Conservation (phyloP, 2,888 invertebrate species). For the Lasioglossum lativentre region DNA sequence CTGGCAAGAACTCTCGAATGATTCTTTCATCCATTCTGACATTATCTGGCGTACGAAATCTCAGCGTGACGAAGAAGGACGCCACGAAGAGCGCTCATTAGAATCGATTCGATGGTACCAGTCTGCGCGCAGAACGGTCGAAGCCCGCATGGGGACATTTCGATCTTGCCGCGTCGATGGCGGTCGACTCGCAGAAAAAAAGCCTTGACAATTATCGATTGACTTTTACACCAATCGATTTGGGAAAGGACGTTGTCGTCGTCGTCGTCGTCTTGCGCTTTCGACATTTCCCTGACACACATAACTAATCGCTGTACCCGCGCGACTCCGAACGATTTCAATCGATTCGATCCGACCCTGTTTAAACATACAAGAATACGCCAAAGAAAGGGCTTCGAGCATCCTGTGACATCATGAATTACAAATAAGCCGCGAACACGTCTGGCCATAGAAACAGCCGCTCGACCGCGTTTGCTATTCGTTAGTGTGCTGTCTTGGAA, state of each 20-base stretch:
- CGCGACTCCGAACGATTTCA: constrained; percentile 5
- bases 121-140: neutral
- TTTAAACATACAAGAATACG: constrained; percentile 43
- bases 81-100: neutral
- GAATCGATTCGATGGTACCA: neutral
- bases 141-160: neutral
- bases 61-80: constrained; percentile 5
- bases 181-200: neutral
- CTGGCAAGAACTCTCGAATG: neutral
- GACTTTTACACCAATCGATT: neutral
- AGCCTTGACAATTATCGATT: constrained; percentile 2
- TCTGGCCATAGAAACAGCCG: constrained; percentile 22
- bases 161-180: neutral
- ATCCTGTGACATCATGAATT: constrained; percentile 40
- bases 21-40: neutral
- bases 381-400: neutral
- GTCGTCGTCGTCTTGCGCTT: neutral
- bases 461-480: constrained; percentile 36
- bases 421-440: constrained; percentile 41
- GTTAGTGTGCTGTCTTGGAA: neutral
- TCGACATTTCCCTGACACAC: constrained; percentile 37
- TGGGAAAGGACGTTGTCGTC: neutral
- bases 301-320: neutral
- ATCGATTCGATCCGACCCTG: constrained; percentile 30
- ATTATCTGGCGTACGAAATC: neutral